phyloP scores from a whole-genome alignment of 1,140 invertebrate species.

The Gryon sp. region DNA sequence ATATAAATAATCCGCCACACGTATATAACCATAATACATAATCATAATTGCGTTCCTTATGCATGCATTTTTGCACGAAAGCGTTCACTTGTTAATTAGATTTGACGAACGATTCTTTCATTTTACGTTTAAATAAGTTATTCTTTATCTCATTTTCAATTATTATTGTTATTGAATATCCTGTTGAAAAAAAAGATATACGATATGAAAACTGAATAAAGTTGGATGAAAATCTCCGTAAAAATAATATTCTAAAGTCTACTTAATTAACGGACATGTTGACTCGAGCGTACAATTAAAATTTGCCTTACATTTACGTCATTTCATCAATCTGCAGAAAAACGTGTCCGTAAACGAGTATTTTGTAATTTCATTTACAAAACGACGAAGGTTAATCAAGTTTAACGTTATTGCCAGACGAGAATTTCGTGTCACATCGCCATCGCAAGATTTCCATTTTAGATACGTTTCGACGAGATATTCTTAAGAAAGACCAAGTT shows the following conservation, averaged over 20 bases:
- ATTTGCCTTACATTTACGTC: background rate
- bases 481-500: background rate
- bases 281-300: constrained; percentile 43
- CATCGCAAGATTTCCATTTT: constrained; percentile 34
- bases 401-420: constrained; percentile 23
- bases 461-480: constrained; percentile 22
- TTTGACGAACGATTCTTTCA: constrained; percentile 11
- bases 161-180: constrained; percentile 18
- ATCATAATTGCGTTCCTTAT: background rate
- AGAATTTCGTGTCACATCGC: constrained; percentile 13
- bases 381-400: constrained; percentile 20
- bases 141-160: background rate
- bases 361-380: constrained; percentile 23
- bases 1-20: constrained; percentile 17
- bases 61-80: background rate
- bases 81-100: constrained; percentile 31
- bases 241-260: constrained; percentile 20
- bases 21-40: constrained; percentile 6
- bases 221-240: background rate
- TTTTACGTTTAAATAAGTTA: background rate
- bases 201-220: constrained; percentile 30
- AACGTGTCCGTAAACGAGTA: background rate
- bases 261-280: constrained; percentile 41
- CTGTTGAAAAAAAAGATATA: constrained; percentile 14
- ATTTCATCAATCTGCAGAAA: constrained; percentile 17